Evolutionary conservation across 2,113 vertebrate genomes (phyloP), one percentile per base, ranked within the genome.

Genomic region (Macrotis lagotis): DNA sequence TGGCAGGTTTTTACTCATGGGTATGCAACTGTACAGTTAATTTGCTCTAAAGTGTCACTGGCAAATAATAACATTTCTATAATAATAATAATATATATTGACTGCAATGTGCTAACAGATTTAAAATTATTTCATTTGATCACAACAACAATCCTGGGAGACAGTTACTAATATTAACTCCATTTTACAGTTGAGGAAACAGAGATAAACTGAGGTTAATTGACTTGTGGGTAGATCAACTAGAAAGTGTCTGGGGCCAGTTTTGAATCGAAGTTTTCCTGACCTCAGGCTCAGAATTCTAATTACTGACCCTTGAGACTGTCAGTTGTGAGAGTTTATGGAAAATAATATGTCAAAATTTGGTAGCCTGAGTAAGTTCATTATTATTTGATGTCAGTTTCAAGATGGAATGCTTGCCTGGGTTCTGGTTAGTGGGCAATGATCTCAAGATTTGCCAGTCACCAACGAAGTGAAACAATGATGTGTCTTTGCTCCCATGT

Each of bases 1-100:
- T 44, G 6, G 6, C n/a, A 83, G n/a, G 22, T 83, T 83, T 44
- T 83, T 83, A 83, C 7, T 83, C 37, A 22, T 5, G 19, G n/a
- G 6, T 7, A 83, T 83, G 16, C 37, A 83, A 83, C n/a, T n/a
- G 16, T n/a, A 1, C 37, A 74, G 4, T 16, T 8, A 83, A 83
- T 0, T 44, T 44, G 19, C n/a, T 6, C 7, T 44, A 44, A 1
- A 83, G 19, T 0, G 2, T 24, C 37, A 44, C 19, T 8, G n/a
- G n/a, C 1, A 83, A 83, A 24, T 74, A n/a, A 55, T 66, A 37
- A 37, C 7, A 19, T 44, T 83, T 22, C 44, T 37, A 66, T 66
- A 16, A 10, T n/a, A 74, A n/a, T n/a, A n/a, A n/a, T 7, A 0
- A 74, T n/a, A 74, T 74, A n/a, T 74, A 4, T 6, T 4, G 14